Evolutionary conservation across 2,888 invertebrate genomes (phyloP).

Genomic region (Amiota communis): DNA sequence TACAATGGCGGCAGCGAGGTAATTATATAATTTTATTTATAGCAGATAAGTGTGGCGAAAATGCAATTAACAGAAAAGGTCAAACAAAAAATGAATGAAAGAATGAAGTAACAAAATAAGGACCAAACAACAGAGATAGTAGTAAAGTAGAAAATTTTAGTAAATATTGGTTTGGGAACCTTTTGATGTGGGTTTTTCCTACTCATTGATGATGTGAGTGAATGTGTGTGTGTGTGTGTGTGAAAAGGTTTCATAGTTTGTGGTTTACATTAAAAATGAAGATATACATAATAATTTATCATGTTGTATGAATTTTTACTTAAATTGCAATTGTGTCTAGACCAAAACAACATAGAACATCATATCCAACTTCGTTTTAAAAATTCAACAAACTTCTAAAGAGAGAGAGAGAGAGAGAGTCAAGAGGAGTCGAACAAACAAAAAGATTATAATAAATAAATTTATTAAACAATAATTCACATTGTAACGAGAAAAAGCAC

Average conservation of each 20-base stretch:
- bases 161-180: background rate
- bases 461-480: constrained; percentile 65
- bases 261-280: too few relatives aligned
- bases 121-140: background rate
- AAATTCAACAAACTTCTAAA: too few relatives aligned
- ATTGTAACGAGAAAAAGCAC: constrained; percentile 56
- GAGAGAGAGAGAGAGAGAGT: too few relatives aligned
- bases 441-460: constrained; percentile 53
- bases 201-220: too few relatives aligned
- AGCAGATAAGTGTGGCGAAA: constrained; percentile 65
- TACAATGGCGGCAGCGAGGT: constrained; percentile 56
- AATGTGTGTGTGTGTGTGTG: too few relatives aligned
- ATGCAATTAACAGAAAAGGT: constrained; percentile 26
- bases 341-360: background rate
- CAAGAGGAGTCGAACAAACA: constrained; percentile 30
- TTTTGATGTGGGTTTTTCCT: constrained; percentile 2
- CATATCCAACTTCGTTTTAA: too few relatives aligned
- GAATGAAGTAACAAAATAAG: too few relatives aligned
- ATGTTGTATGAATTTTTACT: too few relatives aligned
- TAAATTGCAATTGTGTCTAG: too few relatives aligned
- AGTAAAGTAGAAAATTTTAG: constrained; percentile 1
- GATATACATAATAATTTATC: too few relatives aligned
- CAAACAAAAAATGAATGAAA: constrained; percentile 49
- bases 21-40: constrained; percentile 68
- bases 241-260: too few relatives aligned